These are phyloP conservation scores for Heliconius ethilla DNA, from an alignment of 2,888 invertebrate genomes.

Conservation along the genomic window DNA sequence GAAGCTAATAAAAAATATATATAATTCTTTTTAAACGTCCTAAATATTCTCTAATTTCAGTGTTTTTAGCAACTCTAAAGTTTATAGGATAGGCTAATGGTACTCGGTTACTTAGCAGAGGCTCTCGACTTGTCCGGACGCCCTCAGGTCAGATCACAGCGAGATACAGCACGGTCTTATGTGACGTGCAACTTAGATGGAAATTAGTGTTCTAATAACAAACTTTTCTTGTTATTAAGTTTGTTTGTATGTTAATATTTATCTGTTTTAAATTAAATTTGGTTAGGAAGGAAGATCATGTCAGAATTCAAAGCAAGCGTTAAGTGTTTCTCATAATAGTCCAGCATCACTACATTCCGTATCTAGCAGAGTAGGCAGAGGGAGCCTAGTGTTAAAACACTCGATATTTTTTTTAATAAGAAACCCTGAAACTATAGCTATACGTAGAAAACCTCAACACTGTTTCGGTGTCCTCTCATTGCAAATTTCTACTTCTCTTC, in stretches of 20 bases:
- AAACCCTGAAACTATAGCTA: no score
- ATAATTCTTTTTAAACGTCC: background rate
- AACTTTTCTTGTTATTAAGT: constrained; percentile 22
- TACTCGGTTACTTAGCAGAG: constrained; percentile 30
- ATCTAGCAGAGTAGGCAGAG: no score
- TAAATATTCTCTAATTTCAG: background rate
- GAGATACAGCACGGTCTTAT: constrained; percentile 67
- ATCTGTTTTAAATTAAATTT: background rate
- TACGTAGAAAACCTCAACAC: no score
- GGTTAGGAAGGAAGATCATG: background rate
- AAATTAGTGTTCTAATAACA: constrained; percentile 50
- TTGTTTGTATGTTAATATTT: constrained; percentile 3
- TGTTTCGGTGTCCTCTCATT: no score
- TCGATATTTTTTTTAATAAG: no score
- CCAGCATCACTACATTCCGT: no score
- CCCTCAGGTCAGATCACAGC: constrained; percentile 58
- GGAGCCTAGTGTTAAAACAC: no score
- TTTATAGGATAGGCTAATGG: constrained; percentile 32
- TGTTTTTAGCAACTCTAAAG: constrained; percentile 13
- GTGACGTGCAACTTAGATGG: constrained; percentile 52
- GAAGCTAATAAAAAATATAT: no score
- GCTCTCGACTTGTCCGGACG: constrained; percentile 31
- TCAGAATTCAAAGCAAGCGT: background rate
- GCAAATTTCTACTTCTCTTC: no score
- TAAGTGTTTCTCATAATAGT: no score